Percentiles rank a stretch among this genome's conserved stretches.
phyloP scores from a whole-genome alignment of 2,797 vertebrate genomes.

The Urosaurus nigricauda region DNA sequence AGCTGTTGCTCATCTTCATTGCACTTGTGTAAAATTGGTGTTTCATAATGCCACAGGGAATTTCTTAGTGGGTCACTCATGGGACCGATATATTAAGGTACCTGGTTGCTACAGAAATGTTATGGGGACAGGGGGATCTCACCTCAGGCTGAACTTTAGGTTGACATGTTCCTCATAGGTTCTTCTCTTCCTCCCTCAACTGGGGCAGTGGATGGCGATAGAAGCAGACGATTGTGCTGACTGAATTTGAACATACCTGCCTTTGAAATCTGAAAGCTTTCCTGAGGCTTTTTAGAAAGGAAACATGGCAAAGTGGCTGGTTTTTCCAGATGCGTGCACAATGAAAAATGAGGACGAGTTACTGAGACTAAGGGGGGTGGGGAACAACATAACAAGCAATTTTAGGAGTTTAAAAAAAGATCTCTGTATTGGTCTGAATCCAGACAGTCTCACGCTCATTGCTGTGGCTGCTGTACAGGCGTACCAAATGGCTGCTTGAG shows the following conservation, averaged over 20 bases:
- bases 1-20: background rate
- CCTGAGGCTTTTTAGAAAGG: background rate
- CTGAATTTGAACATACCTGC: background rate
- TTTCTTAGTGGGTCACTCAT: background rate
- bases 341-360: background rate
- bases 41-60: background rate
- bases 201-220: background rate
- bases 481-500: background rate
- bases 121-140: background rate
- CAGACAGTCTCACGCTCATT: background rate
- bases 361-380: background rate
- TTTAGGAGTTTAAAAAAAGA: background rate
- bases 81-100: background rate
- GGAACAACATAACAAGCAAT: background rate
- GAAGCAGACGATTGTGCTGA: background rate
- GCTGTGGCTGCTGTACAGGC: background rate
- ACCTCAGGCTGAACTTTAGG: background rate
- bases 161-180: background rate
- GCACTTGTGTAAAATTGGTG: background rate
- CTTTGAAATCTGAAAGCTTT: background rate
- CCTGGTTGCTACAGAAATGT: background rate
- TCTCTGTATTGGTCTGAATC: background rate
- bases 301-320: background rate
- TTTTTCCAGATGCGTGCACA: background rate
- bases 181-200: background rate